Evolutionary conservation across 1,140 invertebrate species (phyloP), one percentile per base, ranked within the genome.

Genomic region (Heliconius himera): DNA sequence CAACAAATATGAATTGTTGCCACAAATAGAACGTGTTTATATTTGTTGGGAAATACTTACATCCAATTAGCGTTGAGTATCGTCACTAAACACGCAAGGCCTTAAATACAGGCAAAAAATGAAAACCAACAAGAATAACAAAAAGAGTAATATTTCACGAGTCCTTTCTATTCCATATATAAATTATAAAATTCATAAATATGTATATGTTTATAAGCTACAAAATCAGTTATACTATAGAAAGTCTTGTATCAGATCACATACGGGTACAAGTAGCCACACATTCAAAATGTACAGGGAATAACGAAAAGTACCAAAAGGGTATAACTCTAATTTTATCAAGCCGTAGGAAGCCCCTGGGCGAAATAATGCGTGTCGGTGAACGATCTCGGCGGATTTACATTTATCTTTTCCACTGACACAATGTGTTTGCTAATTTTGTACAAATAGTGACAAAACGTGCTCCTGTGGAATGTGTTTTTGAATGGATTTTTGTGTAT

Each of bases 321-420:
- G 66, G 38, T 22, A 74, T 74, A 78, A 74, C 73, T 79, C 73
- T 49, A 46, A 18, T 72, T 51, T 75, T 79, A 79, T 79, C 78
- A 79, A 74, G 56, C 11, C 41, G 36, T 22, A 29, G n/a, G 18
- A 80, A 73, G 41, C 71, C 73, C 75, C 20, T n/a, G 75, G 75
- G 71, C 70, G 41, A 29, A 73, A 76, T 76, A 81, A 86, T 74
- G 79, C 83, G 83, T 81, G 81, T 82, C 82, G 60, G 75, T 70
- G 74, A 76, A 81, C 83, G 78, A 82, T 84, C 82, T 81, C 82
- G 60, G 81, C 73, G 79, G 87, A 88, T 88, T 87, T 85, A 83
- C 82, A 84, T 86, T 86, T 83, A 81, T 81, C 81, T 81, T 82
- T 82, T 83, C 74, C 73, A 73, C 80, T 72, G 36, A 73, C 78